Percentiles rank a stretch among this genome's conserved stretches.
These are phyloP conservation scores for Erpornis zantholeuca DNA, from an alignment of 2,113 vertebrate species.

Conservation along the genomic window DNA sequence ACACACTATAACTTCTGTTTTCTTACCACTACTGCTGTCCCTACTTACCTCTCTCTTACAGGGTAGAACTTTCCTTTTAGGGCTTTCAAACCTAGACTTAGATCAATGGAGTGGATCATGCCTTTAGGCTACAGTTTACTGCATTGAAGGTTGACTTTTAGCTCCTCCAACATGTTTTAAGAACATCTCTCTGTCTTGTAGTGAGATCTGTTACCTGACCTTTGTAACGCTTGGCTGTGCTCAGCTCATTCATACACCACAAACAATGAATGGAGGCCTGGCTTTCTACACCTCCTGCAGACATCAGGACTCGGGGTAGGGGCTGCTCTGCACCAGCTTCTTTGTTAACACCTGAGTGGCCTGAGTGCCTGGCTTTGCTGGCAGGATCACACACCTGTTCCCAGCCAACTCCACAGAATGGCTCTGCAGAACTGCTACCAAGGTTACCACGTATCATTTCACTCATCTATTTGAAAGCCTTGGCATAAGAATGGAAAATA, in stretches of 20 bases:
- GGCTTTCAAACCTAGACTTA: not conserved
- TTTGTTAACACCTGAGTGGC: not conserved
- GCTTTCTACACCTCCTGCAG: not conserved
- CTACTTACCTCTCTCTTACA: not conserved
- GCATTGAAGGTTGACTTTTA: not conserved
- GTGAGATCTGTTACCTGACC: not conserved
- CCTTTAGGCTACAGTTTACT: not conserved
- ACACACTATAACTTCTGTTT: not conserved
- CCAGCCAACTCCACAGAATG: not conserved
- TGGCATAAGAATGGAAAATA: not conserved
- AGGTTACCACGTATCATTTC: not conserved
- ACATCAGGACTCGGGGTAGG: not conserved
- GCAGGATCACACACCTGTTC: not conserved
- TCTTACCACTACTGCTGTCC: not conserved
- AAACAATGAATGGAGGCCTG: not conserved
- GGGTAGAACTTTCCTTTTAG: not conserved
- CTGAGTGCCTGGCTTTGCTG: not conserved
- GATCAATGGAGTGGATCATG: not conserved
- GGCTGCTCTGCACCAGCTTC: not conserved
- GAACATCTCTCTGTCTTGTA: not conserved
- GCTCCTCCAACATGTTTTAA: not conserved
- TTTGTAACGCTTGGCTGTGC: not conserved
- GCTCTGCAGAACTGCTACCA: not conserved
- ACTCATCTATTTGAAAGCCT: not conserved
- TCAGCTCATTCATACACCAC: not conserved